These are phyloP conservation scores for Tauraco erythrolophus DNA, from an alignment of 2,113 vertebrate genomes.

Conservation along the genomic window DNA sequence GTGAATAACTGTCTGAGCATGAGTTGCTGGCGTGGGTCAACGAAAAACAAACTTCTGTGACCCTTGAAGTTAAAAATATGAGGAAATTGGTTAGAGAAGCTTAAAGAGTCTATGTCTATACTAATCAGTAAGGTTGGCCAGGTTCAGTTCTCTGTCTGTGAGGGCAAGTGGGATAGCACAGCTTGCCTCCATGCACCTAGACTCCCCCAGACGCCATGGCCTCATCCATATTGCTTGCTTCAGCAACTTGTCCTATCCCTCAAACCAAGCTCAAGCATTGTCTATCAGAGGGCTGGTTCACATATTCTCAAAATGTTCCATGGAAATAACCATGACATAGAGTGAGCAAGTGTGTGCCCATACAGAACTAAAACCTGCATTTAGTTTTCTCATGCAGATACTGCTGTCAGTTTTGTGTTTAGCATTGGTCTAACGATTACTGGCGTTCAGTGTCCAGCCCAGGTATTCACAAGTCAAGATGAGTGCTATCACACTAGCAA, in stretches of 20 bases:
- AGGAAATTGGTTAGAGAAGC: not conserved
- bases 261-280: not conserved
- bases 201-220: not conserved
- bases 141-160: not conserved
- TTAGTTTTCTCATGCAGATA: not conserved
- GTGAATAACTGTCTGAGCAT: slow-evolving; percentile 49
- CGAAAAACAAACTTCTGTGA: not conserved
- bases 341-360: not conserved
- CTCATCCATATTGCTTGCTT: not conserved
- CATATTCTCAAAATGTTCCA: not conserved
- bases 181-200: not conserved
- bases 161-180: not conserved
- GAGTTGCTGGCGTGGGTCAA: not conserved
- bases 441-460: not conserved
- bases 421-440: not conserved
- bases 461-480: not conserved
- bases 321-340: not conserved
- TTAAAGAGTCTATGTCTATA: not conserved
- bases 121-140: not conserved
- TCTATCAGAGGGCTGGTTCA: not conserved
- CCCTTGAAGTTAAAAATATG: slow-evolving; percentile 10
- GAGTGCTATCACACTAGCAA: not conserved
- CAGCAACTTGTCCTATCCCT: not conserved
- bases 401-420: not conserved
- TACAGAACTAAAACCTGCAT: rapidly evolving